Conservation (phyloP, 2,113 vertebrate species). For the Anseranas semipalmata region DNA sequence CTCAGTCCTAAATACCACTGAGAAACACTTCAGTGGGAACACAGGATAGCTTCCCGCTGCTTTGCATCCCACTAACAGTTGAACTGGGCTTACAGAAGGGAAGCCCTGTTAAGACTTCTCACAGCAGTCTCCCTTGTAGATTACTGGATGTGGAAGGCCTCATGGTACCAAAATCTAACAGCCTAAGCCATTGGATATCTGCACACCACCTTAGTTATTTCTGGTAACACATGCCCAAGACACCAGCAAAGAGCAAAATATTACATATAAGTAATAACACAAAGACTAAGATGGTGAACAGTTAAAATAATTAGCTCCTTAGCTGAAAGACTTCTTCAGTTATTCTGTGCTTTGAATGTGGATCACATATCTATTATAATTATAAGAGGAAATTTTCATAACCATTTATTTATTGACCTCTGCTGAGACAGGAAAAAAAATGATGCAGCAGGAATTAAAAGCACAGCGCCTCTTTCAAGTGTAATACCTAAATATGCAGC, state of each 20-base stretch:
- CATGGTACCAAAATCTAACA: not conserved
- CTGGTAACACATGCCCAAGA: not conserved
- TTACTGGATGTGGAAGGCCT: not conserved
- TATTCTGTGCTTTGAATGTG: not conserved
- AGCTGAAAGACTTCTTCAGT: not conserved
- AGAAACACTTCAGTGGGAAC: not conserved
- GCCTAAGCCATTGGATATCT: not conserved
- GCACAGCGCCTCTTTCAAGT: not conserved
- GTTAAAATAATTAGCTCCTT: not conserved
- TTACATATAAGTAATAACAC: not conserved
- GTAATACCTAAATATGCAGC: not conserved
- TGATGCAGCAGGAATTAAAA: not conserved
- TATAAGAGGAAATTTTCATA: not conserved
- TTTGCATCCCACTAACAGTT: not conserved
- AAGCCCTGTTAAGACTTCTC: not conserved
- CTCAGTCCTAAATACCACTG: not conserved
- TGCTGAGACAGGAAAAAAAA: not conserved
- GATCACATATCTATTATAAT: not conserved
- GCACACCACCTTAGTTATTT: not conserved
- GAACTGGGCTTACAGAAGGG: not conserved
- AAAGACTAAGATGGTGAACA: not conserved
- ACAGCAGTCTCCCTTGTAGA: not conserved
- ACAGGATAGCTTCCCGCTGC: accelerated
- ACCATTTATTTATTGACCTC: not conserved
- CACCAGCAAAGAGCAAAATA: not conserved